These are phyloP conservation scores for Nylanderia fulva DNA, from an alignment of 1,140 invertebrate genomes.

Conservation along the genomic window DNA sequence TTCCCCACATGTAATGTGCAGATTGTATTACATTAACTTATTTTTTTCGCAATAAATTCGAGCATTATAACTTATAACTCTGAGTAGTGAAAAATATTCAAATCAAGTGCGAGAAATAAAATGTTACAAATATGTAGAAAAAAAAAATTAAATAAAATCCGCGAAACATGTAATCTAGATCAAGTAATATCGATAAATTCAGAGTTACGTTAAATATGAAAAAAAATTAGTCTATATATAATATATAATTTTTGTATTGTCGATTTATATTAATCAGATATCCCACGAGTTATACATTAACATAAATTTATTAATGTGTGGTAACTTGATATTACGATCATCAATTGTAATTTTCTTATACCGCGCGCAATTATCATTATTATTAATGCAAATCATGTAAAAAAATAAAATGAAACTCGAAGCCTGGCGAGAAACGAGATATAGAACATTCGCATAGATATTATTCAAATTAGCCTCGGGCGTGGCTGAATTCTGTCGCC, in stretches of 20 bases:
- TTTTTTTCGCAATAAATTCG: too few relatives aligned
- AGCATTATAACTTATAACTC: too few relatives aligned
- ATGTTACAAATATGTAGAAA: not conserved
- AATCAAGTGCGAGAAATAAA: too few relatives aligned
- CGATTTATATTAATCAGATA: not conserved
- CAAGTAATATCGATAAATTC: not conserved
- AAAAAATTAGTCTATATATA: not conserved
- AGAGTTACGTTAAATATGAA: not conserved
- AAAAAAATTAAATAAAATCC: not conserved
- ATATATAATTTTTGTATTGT: not conserved
- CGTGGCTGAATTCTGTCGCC: conserved; percentile 36
- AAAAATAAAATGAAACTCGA: conserved; percentile 40
- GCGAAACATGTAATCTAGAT: not conserved
- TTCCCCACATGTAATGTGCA: not conserved
- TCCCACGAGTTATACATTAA: not conserved
- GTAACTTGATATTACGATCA: not conserved
- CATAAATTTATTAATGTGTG: not conserved
- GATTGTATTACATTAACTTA: not conserved
- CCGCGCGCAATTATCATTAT: not conserved
- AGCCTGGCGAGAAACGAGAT: not conserved
- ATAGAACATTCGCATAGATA: conserved; percentile 59
- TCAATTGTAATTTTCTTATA: not conserved
- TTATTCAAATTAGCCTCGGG: conserved; percentile 67
- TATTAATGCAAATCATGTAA: conserved; percentile 14
- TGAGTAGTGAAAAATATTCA: too few relatives aligned